phyloP scores from a whole-genome alignment of 1,140 invertebrate genomes.

The Calycopis cecrops region DNA sequence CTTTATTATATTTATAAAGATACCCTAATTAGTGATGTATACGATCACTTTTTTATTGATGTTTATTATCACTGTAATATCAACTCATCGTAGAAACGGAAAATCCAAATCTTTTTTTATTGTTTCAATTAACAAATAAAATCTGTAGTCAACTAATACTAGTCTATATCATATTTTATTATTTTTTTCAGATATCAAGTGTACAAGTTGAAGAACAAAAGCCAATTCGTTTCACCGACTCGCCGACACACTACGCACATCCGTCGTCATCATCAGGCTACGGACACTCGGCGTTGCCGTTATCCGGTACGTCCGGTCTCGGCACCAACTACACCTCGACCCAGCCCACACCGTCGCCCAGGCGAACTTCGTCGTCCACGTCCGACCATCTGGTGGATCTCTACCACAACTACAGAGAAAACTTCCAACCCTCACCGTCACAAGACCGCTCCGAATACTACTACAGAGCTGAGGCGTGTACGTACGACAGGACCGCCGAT shows the following conservation, averaged over 20 bases:
- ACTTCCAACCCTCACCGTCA: slow-evolving; percentile 51
- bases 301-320: slow-evolving; percentile 63
- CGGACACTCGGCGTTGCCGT: slow-evolving; percentile 54
- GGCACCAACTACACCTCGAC: slow-evolving; percentile 71
- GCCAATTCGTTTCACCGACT: slow-evolving; percentile 85
- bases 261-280: slow-evolving; percentile 64
- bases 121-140: no score
- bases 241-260: slow-evolving; percentile 80
- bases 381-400: slow-evolving; percentile 53
- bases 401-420: slow-evolving; percentile 62
- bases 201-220: slow-evolving; percentile 76
- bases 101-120: no score
- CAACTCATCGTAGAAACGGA: no score
- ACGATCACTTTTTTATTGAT: no score
- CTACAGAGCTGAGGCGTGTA: slow-evolving; percentile 64
- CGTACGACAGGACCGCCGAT: slow-evolving; percentile 54
- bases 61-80: no score
- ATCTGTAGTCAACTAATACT: no score
- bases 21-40: no score
- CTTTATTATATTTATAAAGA: no score
- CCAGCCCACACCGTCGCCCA: slow-evolving; percentile 81
- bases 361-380: slow-evolving; percentile 54
- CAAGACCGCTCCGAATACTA: slow-evolving; percentile 77
- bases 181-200: slow-evolving; percentile 56
- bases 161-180: no score